Conservation (phyloP, 1,140 invertebrate genomes). For the Pteromalus puparum region DNA sequence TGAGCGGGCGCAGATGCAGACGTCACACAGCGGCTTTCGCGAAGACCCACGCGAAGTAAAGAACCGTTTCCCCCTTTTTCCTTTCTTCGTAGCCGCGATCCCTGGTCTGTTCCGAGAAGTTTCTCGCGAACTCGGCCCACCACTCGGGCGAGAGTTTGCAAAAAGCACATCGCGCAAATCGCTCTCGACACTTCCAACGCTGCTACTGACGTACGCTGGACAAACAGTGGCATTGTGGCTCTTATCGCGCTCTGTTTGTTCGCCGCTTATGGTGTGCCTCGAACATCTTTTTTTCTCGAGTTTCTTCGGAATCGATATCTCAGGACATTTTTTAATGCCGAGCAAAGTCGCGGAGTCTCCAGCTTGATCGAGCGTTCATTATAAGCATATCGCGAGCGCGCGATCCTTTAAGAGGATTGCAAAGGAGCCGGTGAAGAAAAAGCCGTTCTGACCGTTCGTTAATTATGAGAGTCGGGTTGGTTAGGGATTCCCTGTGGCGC, state of each 20-base stretch:
- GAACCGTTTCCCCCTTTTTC: neutral
- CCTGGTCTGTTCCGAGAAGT: too few relatives aligned
- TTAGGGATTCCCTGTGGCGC: constrained; percentile 59
- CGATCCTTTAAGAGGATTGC: constrained; percentile 52
- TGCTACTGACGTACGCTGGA: neutral
- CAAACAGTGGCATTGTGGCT: neutral
- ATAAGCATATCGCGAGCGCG: neutral
- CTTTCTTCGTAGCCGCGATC: neutral
- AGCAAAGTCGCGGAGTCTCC: neutral
- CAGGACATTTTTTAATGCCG: neutral
- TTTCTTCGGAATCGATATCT: neutral
- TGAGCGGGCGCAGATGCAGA: constrained; percentile 57
- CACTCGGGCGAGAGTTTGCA: neutral
- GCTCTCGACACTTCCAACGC: neutral
- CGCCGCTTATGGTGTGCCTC: neutral
- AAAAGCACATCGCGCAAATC: constrained; percentile 31
- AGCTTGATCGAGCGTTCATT: neutral
- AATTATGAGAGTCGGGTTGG: constrained; percentile 48
- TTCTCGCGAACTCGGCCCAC: neutral
- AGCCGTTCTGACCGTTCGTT: constrained; percentile 3
- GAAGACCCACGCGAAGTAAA: too few relatives aligned
- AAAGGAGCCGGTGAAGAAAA: neutral
- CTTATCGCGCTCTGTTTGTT: neutral
- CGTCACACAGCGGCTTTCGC: neutral
- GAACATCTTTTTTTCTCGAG: too few relatives aligned